Base-by-base conservation (phyloP, 1,140 invertebrate species). In the Archivesica marissinica region DNA sequence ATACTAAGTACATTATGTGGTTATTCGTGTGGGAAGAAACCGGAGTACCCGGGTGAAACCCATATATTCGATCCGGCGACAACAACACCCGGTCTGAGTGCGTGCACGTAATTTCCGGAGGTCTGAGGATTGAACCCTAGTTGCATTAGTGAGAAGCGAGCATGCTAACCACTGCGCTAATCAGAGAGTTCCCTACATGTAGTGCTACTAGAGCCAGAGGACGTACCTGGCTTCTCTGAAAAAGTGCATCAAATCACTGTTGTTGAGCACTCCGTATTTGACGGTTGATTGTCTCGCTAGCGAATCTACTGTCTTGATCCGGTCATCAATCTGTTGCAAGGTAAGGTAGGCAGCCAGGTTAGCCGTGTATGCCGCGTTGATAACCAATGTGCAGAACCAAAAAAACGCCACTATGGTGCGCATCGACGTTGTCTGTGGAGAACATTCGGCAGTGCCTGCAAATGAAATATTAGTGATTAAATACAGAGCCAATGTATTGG, bases 361-460 rank as follows among this genome's bases (percentile, higher is more conserved):
- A 44, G 94, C 94, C 9, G 94, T 94, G 86, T 94, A 94, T 9
- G 94, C 94, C 11, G 94, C 92, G 61, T 92, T 93, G 44, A 94
- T 92, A 50, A 94, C 93, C 28, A 94, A 87, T 4, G 92, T 93
- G 84, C 92, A 94, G 85, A 94, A 94, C 92, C 93, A 94, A 86
- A 91, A 92, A 72, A 92, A 92, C 1, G 91, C 91, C 38, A 92
- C 90, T 72, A 93, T 90, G 13, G 92, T 90, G 20, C 93, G 84
- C 87, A 91, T 93, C 2, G 90, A 92, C 9, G 90, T 91, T 13
- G 92, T 91, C 64, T 92, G 90, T 0, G 93, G 92, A 4, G 88
- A 90, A 72, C 91, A 92, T 39, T 93, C 93, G 0, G 91, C 90
- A 25, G 89, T 90, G 94, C 98, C 89, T 92, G 72, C 0, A 97